phyloP scores from a whole-genome alignment of 2,888 invertebrate species.

The Pristionchus maxplancki region DNA sequence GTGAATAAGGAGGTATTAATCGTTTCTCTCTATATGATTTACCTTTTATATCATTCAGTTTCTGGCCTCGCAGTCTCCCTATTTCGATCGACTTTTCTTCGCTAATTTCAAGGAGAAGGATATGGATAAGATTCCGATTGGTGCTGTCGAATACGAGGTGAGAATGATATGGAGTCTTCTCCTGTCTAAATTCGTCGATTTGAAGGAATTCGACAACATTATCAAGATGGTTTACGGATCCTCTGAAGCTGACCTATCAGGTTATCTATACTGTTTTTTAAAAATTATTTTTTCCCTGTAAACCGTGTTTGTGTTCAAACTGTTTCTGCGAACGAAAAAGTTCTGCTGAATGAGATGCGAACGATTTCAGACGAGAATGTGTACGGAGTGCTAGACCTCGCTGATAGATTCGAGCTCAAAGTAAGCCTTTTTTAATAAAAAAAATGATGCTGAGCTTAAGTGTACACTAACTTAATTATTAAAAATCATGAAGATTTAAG shows the following conservation, averaged over 20 bases:
- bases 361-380: neutral
- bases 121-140: no score
- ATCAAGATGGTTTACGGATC: neutral
- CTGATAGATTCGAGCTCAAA: neutral
- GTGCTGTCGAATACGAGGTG: neutral
- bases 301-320: no score
- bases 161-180: neutral
- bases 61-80: neutral
- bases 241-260: neutral
- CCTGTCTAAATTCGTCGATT: no score
- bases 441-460: neutral
- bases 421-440: neutral
- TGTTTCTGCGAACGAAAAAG: no score
- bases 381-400: neutral
- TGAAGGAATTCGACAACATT: neutral
- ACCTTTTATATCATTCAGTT: neutral
- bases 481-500: no score
- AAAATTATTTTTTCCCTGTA: no score
- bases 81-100: neutral
- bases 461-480: no score
- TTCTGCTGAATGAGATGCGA: neutral
- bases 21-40: neutral
- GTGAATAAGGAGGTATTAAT: neutral
- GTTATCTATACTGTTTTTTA: neutral
- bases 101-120: no score